Percentiles rank a stretch among this genome's conserved stretches.
These are phyloP conservation scores for Noctua pronuba DNA, from an alignment of 2,888 invertebrate genomes.

Conservation along the genomic window DNA sequence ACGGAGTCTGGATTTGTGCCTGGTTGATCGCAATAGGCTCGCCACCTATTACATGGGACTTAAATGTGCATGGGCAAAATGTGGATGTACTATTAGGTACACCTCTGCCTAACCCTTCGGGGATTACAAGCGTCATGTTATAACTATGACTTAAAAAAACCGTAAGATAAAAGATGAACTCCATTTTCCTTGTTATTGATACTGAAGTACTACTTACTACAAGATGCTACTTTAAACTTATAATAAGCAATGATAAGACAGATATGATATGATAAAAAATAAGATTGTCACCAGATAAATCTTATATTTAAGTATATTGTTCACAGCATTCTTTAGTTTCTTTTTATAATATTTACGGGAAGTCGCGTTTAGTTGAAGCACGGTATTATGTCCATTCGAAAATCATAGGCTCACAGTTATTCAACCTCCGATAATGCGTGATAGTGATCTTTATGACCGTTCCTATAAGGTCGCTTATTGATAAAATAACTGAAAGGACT, in stretches of 20 bases:
- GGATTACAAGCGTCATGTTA: no score
- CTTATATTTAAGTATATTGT: background rate
- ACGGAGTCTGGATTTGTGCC: no score
- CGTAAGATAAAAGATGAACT: background rate
- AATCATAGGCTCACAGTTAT: background rate
- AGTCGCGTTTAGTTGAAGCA: background rate
- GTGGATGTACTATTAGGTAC: no score
- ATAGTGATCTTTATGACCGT: background rate
- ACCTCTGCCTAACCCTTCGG: no score
- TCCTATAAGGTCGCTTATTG: background rate
- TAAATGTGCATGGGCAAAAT: no score
- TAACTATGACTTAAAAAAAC: background rate
- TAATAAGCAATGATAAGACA: conserved; percentile 15
- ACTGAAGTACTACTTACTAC: background rate
- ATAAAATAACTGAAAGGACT: background rate
- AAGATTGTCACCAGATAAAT: conserved; percentile 27
- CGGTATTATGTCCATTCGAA: background rate
- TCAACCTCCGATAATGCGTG: background rate
- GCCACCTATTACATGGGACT: no score
- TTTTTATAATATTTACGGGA: background rate
- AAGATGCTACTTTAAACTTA: background rate
- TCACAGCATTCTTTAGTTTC: conserved; percentile 8
- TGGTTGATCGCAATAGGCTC: no score
- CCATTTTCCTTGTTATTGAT: conserved; percentile 4
- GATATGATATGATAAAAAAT: conserved; percentile 8